Evolutionary conservation across 2,888 invertebrate species (phyloP).

Genomic region (Fabriciana adippe): DNA sequence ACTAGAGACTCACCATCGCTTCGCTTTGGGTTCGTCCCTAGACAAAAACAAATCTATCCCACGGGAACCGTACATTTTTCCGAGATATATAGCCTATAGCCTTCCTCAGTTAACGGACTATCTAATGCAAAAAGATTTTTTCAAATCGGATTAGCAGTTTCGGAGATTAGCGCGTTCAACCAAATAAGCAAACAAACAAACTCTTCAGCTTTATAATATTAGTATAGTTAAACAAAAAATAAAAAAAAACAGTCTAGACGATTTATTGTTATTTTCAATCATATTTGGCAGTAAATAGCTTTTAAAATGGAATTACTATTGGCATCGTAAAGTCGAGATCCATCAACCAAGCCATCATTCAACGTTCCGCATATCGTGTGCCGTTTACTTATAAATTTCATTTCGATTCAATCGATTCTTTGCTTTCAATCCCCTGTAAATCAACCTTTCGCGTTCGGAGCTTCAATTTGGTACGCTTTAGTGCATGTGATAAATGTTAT

Average conservation of each 20-base stretch:
- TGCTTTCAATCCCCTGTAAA: slow-evolving; percentile 44
- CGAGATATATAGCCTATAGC: no score
- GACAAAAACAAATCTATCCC: no score
- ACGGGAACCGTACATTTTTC: no score
- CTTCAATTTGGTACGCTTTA: slow-evolving; percentile 13
- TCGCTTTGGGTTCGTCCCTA: no score
- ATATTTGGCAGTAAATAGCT: slow-evolving; percentile 26
- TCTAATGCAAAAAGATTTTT: no score
- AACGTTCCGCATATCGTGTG: slow-evolving; percentile 53
- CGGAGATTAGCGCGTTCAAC: no score
- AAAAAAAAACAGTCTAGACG: slow-evolving; percentile 11
- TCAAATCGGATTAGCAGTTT: no score
- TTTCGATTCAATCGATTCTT: slow-evolving; percentile 61
- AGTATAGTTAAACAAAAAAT: no score
- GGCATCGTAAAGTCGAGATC: slow-evolving; percentile 47
- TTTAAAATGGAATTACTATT: slow-evolving; percentile 34
- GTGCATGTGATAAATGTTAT: slow-evolving; percentile 18
- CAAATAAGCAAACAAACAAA: no score
- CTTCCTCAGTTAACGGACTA: no score
- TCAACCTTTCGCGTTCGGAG: slow-evolving; percentile 30
- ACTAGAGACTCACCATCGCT: no score
- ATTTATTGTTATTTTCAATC: slow-evolving; percentile 17
- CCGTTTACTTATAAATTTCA: slow-evolving; percentile 69
- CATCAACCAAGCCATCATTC: slow-evolving; percentile 60
- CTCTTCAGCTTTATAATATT: no score